Percentiles rank a stretch among this genome's conserved stretches.
These are phyloP conservation scores for Cetonia aurata DNA, from an alignment of 2,888 invertebrate genomes.

Conservation along the genomic window DNA sequence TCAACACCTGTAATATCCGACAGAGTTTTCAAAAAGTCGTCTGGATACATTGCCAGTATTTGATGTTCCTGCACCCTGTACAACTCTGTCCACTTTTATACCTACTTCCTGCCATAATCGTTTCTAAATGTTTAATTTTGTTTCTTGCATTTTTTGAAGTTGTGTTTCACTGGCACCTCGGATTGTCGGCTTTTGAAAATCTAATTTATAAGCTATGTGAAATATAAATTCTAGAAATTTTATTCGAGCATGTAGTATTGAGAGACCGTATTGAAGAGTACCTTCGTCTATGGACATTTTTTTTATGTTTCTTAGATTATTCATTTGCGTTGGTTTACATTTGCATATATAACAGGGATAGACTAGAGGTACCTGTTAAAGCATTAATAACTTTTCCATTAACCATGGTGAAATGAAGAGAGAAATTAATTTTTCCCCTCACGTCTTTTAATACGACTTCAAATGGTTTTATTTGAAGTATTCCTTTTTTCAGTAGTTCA, in stretches of 20 bases:
- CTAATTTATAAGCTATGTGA: background rate
- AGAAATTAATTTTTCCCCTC: background rate
- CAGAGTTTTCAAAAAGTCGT: too few relatives aligned
- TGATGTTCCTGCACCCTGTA: background rate
- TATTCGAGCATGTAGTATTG: background rate
- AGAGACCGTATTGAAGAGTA: background rate
- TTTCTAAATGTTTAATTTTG: background rate
- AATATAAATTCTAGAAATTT: slow-evolving; percentile 3
- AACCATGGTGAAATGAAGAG: background rate
- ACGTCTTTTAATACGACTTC: background rate
- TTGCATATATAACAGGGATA: background rate
- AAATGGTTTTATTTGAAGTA: background rate
- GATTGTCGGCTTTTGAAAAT: background rate
- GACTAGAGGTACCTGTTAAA: slow-evolving; percentile 3
- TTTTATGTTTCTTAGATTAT: slow-evolving; percentile 3
- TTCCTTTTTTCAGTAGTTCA: too few relatives aligned
- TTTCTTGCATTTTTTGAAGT: background rate
- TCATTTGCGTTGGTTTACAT: background rate
- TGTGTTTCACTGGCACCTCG: background rate
- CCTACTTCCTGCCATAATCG: background rate
- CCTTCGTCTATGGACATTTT: background rate
- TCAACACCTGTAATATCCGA: too few relatives aligned
- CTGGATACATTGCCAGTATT: too few relatives aligned
- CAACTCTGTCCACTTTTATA: background rate
- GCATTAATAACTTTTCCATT: background rate